phyloP scores from a whole-genome alignment of 2,113 vertebrate genomes.

The Chaetodon auriga region DNA sequence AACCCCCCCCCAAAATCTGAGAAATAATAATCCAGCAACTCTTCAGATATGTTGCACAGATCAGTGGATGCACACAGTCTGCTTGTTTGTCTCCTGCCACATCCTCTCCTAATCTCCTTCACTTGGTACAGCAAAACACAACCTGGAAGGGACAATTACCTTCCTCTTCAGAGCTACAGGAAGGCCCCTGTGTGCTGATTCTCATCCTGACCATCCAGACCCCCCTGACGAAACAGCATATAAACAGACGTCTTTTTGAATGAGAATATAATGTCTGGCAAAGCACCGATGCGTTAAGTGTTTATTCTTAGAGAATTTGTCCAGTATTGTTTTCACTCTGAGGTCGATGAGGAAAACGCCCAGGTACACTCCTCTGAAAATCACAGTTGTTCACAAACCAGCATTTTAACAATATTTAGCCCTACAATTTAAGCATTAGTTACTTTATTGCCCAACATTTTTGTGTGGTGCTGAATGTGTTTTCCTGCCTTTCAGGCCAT shows the following conservation, averaged over 20 bases:
- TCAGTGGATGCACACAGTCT: background rate
- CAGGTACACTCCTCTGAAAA: background rate
- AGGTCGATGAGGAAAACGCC: background rate
- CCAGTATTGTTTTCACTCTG: background rate
- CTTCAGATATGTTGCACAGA: background rate
- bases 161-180: background rate
- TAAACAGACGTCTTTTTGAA: slow-evolving; percentile 4
- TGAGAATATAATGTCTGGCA: background rate
- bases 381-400: background rate
- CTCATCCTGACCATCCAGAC: slow-evolving; percentile 15
- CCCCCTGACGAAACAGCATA: slow-evolving; percentile 7
- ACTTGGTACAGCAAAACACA: background rate
- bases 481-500: background rate
- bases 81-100: background rate
- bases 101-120: background rate
- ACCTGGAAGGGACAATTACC: background rate
- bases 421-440: background rate
- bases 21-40: background rate
- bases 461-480: background rate
- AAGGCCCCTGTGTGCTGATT: slow-evolving; percentile 1
- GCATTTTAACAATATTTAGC: background rate
- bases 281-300: background rate
- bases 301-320: background rate
- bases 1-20: background rate
- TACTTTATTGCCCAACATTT: background rate